Base-by-base conservation (phyloP, 2,113 vertebrate species). In the Pluvianellus socialis region DNA sequence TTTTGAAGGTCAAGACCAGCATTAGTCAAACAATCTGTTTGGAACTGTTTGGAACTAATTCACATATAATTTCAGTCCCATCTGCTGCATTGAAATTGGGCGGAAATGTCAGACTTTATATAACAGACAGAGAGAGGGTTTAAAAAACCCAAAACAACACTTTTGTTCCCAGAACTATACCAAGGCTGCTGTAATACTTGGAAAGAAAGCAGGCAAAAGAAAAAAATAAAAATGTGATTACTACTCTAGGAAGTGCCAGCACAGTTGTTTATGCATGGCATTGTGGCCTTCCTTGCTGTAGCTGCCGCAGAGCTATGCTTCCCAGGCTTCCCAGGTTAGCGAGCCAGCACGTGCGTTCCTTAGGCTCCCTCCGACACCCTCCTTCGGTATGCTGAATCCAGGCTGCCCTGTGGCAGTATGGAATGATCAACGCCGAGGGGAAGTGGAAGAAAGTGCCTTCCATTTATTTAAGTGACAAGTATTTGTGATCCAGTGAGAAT, bases 241-340 rank as follows among this genome's bases (percentile, higher is more conserved):
- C 12, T 66, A 18, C 12, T 17, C 12, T 28, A 16, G 15, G 7
- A 42, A 62, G 47, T 33, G 15, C 10, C 21, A 62, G 9, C 0
- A 2, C 26, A 4, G 33, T 42, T 18, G 55, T 81, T 45, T 35
- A 16, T 12, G 12, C 4, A 9, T 0, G 3, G 59, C 30, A 10
- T 23, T 42, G 9, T 3, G n/a, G 12, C 38, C 24, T 44, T 30
- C 58, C 66, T 49, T 2, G 0, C 52, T 47, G 17, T 12, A 16
- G 28, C 58, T 45, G 58, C 58, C 9, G 0, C 4, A 9, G 19
- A 21, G 19, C 24, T 14, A 0, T 12, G 66, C 45, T 79, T 53
- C 67, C 33, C 52, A 14, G 12, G 22, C 22, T 50, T 23, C 22
- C 23, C 38, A 11, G 32, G 4, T 24, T 24, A 50, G 22, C 18